A percentile compares a stretch with the other conserved stretches of the same genome.
These are phyloP conservation scores for Diplodus puntazzo DNA, from an alignment of 2,797 vertebrate species.

Conservation along the genomic window DNA sequence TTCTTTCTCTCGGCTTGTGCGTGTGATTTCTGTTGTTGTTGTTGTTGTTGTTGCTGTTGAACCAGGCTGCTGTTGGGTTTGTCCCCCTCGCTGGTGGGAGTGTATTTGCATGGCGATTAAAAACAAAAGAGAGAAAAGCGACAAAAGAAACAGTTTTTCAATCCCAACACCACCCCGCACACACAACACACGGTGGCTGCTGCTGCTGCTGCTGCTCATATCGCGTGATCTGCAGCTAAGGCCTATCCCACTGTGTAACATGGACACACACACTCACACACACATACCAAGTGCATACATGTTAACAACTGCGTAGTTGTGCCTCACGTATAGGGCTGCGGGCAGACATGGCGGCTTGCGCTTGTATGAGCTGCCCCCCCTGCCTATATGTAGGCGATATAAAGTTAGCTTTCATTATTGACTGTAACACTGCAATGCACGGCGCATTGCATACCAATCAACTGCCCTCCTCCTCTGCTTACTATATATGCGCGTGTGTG, in stretches of 20 bases:
- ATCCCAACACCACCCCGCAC: conserved; percentile 49
- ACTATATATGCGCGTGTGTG: conserved; percentile 6
- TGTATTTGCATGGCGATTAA: conserved; percentile 18
- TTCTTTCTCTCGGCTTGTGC: conserved; percentile 28
- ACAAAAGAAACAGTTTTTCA: conserved; percentile 45
- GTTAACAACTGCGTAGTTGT: neutral
- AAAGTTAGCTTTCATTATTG: conserved; percentile 61
- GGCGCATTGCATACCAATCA: conserved; percentile 75
- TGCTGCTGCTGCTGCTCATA: conserved; percentile 32
- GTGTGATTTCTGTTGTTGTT: neutral
- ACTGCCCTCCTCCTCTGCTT: conserved; percentile 24
- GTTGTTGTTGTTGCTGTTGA: no score
- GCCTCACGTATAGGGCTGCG: no score
- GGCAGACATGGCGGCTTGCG: neutral
- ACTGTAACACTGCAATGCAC: conserved; percentile 65
- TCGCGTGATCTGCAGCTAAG: conserved; percentile 69
- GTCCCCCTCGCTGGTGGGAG: conserved; percentile 14
- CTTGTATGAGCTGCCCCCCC: neutral
- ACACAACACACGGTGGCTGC: conserved; percentile 58
- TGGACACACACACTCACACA: conserved; percentile 3
- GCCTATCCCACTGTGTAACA: conserved; percentile 44
- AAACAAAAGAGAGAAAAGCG: conserved; percentile 39
- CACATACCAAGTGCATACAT: neutral
- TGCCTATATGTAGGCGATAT: conserved; percentile 15
- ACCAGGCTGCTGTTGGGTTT: neutral